Conservation (phyloP, 2,888 invertebrate genomes). For the Criorhina ranunculi region DNA sequence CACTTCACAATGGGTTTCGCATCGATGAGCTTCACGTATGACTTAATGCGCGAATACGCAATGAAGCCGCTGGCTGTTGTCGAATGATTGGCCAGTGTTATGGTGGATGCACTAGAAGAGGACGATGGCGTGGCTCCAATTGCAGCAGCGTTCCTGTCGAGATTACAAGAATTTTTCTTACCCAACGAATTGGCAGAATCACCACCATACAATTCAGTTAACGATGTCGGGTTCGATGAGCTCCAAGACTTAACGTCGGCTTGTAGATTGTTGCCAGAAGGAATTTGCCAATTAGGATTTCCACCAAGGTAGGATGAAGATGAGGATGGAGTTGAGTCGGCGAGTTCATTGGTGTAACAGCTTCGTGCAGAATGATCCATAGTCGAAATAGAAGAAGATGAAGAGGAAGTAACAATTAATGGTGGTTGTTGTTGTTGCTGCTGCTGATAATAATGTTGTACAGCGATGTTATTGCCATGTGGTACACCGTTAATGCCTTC, state of each 20-base stretch:
- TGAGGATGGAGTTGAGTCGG: constrained; percentile 70
- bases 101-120: constrained; percentile 24
- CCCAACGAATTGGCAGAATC: constrained; percentile 55
- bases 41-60: constrained; percentile 80
- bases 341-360: constrained; percentile 61
- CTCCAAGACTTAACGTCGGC: constrained; percentile 78
- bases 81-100: constrained; percentile 81
- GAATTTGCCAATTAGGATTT: constrained; percentile 78
- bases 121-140: constrained; percentile 12
- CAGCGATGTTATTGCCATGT: constrained; percentile 22
- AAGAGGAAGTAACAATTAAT: constrained; percentile 60
- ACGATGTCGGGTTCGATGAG: constrained; percentile 78
- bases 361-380: constrained; percentile 73
- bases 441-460: constrained; percentile 62
- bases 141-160: constrained; percentile 58
- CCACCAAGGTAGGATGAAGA: constrained; percentile 72
- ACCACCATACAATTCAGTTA: constrained; percentile 79
- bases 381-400: constrained; percentile 67
- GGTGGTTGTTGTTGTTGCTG: constrained; percentile 65
- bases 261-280: constrained; percentile 77
- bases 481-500: constrained; percentile 80
- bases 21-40: constrained; percentile 65
- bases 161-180: constrained; percentile 70
- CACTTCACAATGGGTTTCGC: constrained; percentile 45
- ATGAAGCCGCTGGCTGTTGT: constrained; percentile 79